Evolutionary conservation across 2,113 vertebrate genomes (phyloP), one percentile per base, ranked within the genome.

Genomic region (Atractosteus spatula): DNA sequence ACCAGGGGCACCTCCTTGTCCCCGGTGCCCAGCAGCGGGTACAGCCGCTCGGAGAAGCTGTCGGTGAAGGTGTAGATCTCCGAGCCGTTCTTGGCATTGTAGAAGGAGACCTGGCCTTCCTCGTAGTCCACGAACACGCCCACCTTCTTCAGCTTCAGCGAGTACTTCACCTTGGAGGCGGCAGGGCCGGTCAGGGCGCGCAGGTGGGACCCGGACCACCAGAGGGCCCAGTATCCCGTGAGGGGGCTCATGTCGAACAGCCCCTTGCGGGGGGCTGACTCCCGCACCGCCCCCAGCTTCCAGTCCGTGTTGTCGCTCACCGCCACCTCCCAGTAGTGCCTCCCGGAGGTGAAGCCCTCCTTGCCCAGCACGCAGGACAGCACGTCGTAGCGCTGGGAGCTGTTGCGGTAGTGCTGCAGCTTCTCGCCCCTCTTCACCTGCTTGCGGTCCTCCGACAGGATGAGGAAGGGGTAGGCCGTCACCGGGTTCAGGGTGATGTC

Each of bases 251-350:
- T 91, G 74, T 91, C 90, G 1, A 93, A 91, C 73, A 91, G 80
- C 8, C 91, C 91, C 11, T 92, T 92, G 81, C 86, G 88, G 78
- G 87, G 84, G 0, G 88, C 88, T 0, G 88, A 85, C 68, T 89
- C 86, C 0, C 64, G 66, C 41, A 87, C 82, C 65, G 89, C 87
- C 0, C 92, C 92, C 84, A 92, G 59, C 64, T 92, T 91, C 92
- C 91, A 93, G 80, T 91, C 89, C 66, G 86, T 87, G 41, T 73
- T 90, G 7, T 89, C 87, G 0, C 86, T 86, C 0, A 92, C 90
- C 5, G 41, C 62, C 45, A 79, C 74, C 88, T 92, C 91, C 92
- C 92, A 93, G 87, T 92, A 93, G 67, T 93, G 92, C 0, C 88
- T 74, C 0, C 92, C 92, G 0, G 81, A 63, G 62, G 17, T 42